Conservation (phyloP, 1,140 invertebrate species). For the Lepeophtheirus salmonis region DNA sequence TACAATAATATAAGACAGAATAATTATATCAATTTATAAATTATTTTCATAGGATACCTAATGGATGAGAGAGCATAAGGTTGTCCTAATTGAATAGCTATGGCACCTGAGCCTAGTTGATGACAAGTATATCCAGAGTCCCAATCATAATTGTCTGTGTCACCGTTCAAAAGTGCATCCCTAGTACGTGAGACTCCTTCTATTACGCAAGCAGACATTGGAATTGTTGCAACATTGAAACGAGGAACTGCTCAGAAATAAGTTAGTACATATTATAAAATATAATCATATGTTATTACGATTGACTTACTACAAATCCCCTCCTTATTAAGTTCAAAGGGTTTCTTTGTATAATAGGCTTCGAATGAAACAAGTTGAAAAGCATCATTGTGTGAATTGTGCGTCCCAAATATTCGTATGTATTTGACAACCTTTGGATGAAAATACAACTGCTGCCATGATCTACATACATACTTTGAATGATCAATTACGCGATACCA, state of each 20-base stretch:
- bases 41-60: constrained; percentile 39
- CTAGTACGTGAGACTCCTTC: constrained; percentile 79
- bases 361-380: constrained; percentile 85
- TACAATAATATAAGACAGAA: constrained; percentile 24
- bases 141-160: constrained; percentile 88
- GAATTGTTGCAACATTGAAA: constrained; percentile 76
- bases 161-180: constrained; percentile 89
- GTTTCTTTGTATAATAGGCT: constrained; percentile 56
- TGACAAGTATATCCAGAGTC: constrained; percentile 74
- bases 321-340: constrained; percentile 46
- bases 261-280: too few relatives aligned
- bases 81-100: constrained; percentile 84
- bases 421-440: constrained; percentile 61
- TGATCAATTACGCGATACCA: constrained; percentile 86
- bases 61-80: constrained; percentile 82
- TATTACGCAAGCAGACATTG: constrained; percentile 68
- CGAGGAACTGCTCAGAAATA: constrained; percentile 50
- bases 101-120: constrained; percentile 66
- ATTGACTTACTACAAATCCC: constrained; percentile 36
- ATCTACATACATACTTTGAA: constrained; percentile 70
- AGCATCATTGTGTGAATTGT: constrained; percentile 86
- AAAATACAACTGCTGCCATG: constrained; percentile 91
- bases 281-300: neutral
- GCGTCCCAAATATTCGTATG: constrained; percentile 72
- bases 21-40: neutral